Evolutionary conservation across 2,888 invertebrate genomes (phyloP).

Genomic region (Tyria jacobaeae): DNA sequence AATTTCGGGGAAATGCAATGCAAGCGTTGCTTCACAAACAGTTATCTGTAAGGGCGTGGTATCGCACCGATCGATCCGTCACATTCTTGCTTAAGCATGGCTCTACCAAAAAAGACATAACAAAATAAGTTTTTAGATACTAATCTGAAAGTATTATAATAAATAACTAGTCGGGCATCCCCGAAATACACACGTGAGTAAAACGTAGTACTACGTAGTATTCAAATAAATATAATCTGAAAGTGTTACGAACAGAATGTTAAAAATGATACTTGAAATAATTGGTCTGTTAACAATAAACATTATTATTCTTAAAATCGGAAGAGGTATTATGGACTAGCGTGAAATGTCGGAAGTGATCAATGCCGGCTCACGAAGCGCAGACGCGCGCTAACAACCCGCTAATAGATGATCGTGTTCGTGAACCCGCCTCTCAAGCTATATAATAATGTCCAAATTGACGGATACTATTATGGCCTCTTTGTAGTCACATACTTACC

Average conservation of each 20-base stretch:
- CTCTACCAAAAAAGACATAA: no score
- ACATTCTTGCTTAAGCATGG: no score
- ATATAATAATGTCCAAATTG: slow-evolving; percentile 67
- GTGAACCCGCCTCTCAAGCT: slow-evolving; percentile 72
- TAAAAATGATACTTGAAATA: neutral
- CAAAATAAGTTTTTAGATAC: no score
- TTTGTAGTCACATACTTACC: slow-evolving; percentile 26
- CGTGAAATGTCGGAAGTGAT: slow-evolving; percentile 77
- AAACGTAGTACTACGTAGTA: no score
- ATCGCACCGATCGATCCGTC: no score
- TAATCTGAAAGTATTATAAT: no score
- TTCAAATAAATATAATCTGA: neutral
- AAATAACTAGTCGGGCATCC: no score
- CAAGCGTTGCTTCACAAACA: no score
- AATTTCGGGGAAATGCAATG: no score
- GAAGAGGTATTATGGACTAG: slow-evolving; percentile 42
- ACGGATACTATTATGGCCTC: slow-evolving; percentile 51
- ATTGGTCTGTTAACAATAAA: slow-evolving; percentile 34
- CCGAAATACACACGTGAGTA: no score
- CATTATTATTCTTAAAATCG: slow-evolving; percentile 52
- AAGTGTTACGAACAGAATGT: neutral
- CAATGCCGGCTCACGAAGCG: slow-evolving; percentile 76
- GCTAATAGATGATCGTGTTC: slow-evolving; percentile 81
- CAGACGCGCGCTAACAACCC: slow-evolving; percentile 77
- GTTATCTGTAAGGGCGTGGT: no score